Percentiles rank a stretch among this genome's conserved stretches.
Conservation (phyloP, 2,113 vertebrate species). For the Saguinus midas region DNA sequence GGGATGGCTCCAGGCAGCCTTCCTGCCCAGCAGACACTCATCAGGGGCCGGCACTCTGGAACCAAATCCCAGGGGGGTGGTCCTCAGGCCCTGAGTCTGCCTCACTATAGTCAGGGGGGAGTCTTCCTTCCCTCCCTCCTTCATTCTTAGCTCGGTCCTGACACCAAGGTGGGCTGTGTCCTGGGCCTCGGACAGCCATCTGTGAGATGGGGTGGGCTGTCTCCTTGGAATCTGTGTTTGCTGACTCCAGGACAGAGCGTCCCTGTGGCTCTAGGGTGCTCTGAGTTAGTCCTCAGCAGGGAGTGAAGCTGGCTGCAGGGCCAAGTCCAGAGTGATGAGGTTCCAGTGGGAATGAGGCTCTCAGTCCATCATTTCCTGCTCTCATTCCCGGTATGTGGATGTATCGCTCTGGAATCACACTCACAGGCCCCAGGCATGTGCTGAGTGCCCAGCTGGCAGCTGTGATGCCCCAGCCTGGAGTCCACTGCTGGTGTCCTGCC, state of each 20-base stretch:
- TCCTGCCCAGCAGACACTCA: background rate
- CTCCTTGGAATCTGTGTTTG: background rate
- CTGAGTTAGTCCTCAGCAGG: background rate
- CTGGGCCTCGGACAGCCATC: background rate
- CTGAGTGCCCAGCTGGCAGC: fast-evolving
- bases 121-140: background rate
- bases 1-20: background rate
- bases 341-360: background rate
- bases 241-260: background rate
- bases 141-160: background rate
- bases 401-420: fast-evolving
- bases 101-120: fast-evolving
- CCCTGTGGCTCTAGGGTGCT: background rate
- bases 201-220: background rate
- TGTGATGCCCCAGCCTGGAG: background rate
- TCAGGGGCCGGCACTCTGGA: background rate
- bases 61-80: background rate
- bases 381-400: background rate
- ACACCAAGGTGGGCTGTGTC: background rate
- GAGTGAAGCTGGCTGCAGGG: background rate
- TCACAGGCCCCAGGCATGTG: background rate
- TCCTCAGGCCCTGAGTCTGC: fast-evolving
- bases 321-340: background rate
- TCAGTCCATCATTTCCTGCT: too few relatives aligned
- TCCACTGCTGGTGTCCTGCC: background rate